phyloP scores from a whole-genome alignment of 2,113 vertebrate genomes.

The Spermophilus dauricus region DNA sequence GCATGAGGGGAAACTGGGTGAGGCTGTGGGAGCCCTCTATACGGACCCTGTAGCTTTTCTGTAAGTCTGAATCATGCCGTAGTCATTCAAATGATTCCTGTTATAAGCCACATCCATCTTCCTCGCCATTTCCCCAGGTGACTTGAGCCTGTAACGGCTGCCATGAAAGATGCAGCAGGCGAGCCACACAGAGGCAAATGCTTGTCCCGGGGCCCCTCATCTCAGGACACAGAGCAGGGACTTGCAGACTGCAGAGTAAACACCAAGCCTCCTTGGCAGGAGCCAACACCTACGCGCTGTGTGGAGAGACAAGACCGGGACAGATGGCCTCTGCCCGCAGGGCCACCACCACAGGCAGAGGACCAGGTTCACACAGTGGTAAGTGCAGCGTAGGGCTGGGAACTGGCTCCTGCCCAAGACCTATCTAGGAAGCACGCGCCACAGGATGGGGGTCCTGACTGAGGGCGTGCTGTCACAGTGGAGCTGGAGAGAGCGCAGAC shows the following conservation, averaged over 20 bases:
- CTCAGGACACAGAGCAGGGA: not conserved
- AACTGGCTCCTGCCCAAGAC: not conserved
- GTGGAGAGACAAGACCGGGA: not conserved
- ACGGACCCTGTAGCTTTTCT: not conserved
- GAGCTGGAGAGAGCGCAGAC: too few species aligned
- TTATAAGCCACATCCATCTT: not conserved
- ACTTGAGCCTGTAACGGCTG: not conserved
- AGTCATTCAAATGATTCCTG: not conserved
- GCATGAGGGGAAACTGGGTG: not conserved
- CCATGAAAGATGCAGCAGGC: not conserved
- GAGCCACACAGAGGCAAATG: not conserved
- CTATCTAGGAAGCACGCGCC: too few species aligned
- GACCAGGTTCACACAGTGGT: not conserved
- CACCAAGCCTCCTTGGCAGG: not conserved
- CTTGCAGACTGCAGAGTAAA: not conserved
- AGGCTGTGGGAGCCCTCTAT: not conserved
- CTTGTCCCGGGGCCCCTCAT: not conserved
- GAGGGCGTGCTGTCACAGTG: too few species aligned
- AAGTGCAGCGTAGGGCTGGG: not conserved
- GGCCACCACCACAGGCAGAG: not conserved
- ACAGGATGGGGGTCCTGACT: too few species aligned
- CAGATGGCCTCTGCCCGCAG: not conserved
- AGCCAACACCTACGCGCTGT: not conserved
- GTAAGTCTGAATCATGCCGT: not conserved
- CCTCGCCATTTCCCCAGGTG: not conserved